Percentiles rank a stretch among this genome's conserved stretches.
These are phyloP conservation scores for Drosophila paramelanica DNA, from an alignment of 2,888 invertebrate genomes.

Conservation along the genomic window DNA sequence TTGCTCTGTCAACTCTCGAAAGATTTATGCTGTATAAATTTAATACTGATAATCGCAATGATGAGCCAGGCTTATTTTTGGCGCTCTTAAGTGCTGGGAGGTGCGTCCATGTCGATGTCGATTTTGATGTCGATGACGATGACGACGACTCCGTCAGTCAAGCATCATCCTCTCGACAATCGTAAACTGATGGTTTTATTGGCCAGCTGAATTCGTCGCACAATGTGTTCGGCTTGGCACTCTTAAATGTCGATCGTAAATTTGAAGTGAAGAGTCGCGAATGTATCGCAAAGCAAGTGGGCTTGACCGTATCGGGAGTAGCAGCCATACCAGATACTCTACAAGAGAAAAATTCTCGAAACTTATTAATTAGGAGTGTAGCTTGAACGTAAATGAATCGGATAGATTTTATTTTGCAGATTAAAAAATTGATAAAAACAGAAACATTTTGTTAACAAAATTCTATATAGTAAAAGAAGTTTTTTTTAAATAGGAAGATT, in stretches of 20 bases:
- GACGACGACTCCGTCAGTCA: conserved; percentile 52
- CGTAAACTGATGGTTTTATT: conserved; percentile 59
- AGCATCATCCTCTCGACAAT: conserved; percentile 53
- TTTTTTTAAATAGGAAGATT: too few relatives aligned
- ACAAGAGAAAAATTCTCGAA: background rate
- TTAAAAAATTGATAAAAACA: too few relatives aligned
- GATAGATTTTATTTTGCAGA: too few relatives aligned
- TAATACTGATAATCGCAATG: conserved; percentile 60
- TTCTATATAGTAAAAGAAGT: too few relatives aligned
- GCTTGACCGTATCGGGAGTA: conserved; percentile 9
- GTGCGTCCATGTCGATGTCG: conserved; percentile 43
- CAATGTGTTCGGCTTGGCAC: conserved; percentile 53
- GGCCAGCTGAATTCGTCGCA: conserved; percentile 35
- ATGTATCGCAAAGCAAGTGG: conserved; percentile 32
- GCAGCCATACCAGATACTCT: conserved; percentile 26
- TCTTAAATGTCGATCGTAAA: conserved; percentile 55
- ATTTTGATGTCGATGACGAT: conserved; percentile 11
- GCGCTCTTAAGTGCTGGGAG: conserved; percentile 64
- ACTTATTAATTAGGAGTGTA: too few relatives aligned
- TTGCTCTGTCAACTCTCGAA: conserved; percentile 28
- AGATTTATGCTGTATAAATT: conserved; percentile 69
- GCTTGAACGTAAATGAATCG: too few relatives aligned
- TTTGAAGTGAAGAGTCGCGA: conserved; percentile 33
- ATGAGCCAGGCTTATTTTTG: conserved; percentile 71
- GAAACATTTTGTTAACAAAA: too few relatives aligned